Base-by-base conservation (phyloP, 2,797 vertebrate species). In the Melopsittacus undulatus region DNA sequence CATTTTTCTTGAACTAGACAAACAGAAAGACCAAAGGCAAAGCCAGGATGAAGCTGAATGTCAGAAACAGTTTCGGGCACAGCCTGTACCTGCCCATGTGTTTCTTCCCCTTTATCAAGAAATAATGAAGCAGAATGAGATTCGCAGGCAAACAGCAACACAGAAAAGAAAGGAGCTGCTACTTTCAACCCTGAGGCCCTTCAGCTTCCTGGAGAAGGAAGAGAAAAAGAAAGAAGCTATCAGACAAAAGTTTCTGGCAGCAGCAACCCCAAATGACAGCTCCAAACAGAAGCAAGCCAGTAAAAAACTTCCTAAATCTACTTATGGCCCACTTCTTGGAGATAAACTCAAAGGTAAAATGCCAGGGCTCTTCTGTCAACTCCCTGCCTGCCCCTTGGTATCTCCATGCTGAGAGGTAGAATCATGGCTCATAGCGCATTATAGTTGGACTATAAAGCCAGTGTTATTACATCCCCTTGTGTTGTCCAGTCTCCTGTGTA, bases 141-240 rank as follows among this genome's bases (percentile, higher is more conserved):
- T 97, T 61, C 97, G 98, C 94, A 98, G 99, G 96, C 98, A 94
- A 94, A 96, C 96, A 23, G 95, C 97, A 62, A 98, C 90, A 27
- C 98, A 99, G 96, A 98, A 98, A 95, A 99, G 99, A 94, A 99
- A 97, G 94, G 97, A 98, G 56, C 97, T 98, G 83, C 98, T 99
- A 43, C 97, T 99, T 66, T 98, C 99, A 32, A 98, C 96, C 77
- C 98, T 99, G 96, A 98, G 98, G 95, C 99, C 99, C 56, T 99
- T 99, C 96, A 98, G 97, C 80, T 99, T 99, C 97, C 86, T 98
- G 80, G 97, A 98, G 92, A 99, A 98, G 96, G 98, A 99, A 87
- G 97, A 98, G 20, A 98, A 97, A 83, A 98, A 96, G 97, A 98
- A 95, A 63, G 98, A 98, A 94, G 98, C 97, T 51, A 92, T 96